Evolutionary conservation across 92 coral and sea anemone genomes (phyloP), one percentile per base, ranked within the genome.

Genomic region (Parazoanthus swiftii): DNA sequence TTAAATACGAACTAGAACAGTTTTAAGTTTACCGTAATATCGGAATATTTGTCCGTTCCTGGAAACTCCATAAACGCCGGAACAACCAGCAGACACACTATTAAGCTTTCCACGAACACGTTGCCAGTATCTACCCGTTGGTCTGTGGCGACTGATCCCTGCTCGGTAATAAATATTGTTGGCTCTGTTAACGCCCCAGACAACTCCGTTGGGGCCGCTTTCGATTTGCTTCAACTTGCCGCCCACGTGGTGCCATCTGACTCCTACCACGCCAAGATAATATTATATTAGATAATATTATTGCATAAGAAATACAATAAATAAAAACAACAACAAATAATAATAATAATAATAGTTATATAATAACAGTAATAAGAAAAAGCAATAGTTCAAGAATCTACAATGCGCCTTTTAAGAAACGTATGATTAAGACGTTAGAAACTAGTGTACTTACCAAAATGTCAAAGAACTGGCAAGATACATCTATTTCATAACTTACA

Each of bases 181-280:
- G 3, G 73, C 39, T 63, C 29, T 81, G 74, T 75, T 90, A 3
- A 74, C 86, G 20, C 92, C 92, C 42, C 84, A 86, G 10, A 86
- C 90, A 7, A 58, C 46, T 23, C 92, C 92, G 1, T 33, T 84
- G 38, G 89, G 77, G 4, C 90, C 75, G 71, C 70, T 83, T 86
- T 88, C 90, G 59, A 88, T 68, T 66, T 81, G 90, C 74, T 29
- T 88, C 80, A 88, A 50, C 14, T 72, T 88, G 6, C 90, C 90
- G 36, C 68, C 25, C 20, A 88, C 56, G 3, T 18, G 77, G 50
- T 5, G 16, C 90, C 90, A 88, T 10, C 67, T 51, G 14, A 44
- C 23, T 21, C 90, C 90, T 88, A 33, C n/a, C 4, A 80, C 65
- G 20, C 8, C 20, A 7, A 65, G 67, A 48, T 9, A 29, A 29